These are phyloP conservation scores for Corella eumyota DNA, from an alignment of 23 tunicate species.

Conservation along the genomic window DNA sequence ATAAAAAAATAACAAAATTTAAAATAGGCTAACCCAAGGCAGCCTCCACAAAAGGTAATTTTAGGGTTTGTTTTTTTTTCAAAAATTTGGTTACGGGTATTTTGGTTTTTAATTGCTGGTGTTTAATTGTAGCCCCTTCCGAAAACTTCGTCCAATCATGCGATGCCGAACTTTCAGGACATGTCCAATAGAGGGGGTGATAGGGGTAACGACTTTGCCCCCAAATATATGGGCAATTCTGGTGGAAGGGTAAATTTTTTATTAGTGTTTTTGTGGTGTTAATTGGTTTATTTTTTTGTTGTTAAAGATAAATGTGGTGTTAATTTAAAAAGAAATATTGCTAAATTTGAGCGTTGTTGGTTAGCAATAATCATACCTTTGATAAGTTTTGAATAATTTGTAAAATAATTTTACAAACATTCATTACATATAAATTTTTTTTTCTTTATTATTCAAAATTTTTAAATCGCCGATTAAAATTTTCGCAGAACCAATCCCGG, in stretches of 20 bases:
- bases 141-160: not conserved
- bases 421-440: not conserved
- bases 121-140: not conserved
- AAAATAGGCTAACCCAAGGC: too few relatives aligned
- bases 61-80: too few relatives aligned
- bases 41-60: too few relatives aligned
- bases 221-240: constrained; percentile 27
- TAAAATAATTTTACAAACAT: not conserved
- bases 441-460: not conserved
- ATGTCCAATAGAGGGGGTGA: constrained; percentile 19
- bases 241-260: constrained; percentile 44
- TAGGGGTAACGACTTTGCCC: constrained; percentile 49
- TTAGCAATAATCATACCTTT: not conserved
- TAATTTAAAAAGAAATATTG: not conserved
- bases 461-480: not conserved
- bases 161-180: not conserved
- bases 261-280: not conserved
- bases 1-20: too few relatives aligned
- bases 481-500: not conserved
- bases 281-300: not conserved
- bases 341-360: not conserved
- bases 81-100: too few relatives aligned
- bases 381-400: not conserved
- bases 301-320: too few relatives aligned
- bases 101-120: not conserved